Conservation (phyloP, 35 echinoderm and acorn worm genomes). For the Ophiothrix spiculata region DNA sequence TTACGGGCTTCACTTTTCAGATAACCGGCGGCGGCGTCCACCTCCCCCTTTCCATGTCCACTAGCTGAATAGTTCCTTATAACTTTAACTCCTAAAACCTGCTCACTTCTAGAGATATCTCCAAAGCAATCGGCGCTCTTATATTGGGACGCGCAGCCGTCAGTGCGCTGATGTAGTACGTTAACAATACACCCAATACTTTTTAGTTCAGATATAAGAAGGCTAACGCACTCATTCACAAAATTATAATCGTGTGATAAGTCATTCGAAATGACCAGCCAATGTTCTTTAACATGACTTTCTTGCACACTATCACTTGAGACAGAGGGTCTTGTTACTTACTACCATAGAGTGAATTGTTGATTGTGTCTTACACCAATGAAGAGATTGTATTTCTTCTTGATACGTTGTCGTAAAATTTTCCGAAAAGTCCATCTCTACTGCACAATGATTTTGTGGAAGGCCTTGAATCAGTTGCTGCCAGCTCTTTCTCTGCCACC, state of each 20-base stretch:
- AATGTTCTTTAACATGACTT: slow-evolving; percentile 1
- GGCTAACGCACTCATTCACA: not conserved
- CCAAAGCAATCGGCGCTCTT: not conserved
- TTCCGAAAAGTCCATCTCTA: slow-evolving; percentile 17
- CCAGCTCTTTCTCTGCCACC: slow-evolving; percentile 2
- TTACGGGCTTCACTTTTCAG: not conserved
- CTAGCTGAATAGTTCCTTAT: not conserved
- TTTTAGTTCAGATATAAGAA: no score
- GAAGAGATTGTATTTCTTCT: slow-evolving; percentile 14
- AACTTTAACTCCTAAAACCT: not conserved
- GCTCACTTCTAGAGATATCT: not conserved
- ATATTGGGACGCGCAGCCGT: not conserved
- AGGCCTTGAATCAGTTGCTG: not conserved
- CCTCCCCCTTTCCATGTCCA: not conserved
- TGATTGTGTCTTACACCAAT: not conserved
- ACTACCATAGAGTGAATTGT: not conserved
- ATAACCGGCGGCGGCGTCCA: not conserved
- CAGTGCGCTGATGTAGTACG: not conserved
- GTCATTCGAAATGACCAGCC: not conserved
- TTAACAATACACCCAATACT: not conserved
- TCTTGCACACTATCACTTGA: not conserved
- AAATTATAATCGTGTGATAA: not conserved
- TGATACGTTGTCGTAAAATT: not conserved
- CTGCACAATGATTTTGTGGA: not conserved
- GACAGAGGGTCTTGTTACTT: not conserved